These are phyloP conservation scores for Eupithecia exiguata DNA, from an alignment of 2,888 invertebrate species.

Conservation along the genomic window DNA sequence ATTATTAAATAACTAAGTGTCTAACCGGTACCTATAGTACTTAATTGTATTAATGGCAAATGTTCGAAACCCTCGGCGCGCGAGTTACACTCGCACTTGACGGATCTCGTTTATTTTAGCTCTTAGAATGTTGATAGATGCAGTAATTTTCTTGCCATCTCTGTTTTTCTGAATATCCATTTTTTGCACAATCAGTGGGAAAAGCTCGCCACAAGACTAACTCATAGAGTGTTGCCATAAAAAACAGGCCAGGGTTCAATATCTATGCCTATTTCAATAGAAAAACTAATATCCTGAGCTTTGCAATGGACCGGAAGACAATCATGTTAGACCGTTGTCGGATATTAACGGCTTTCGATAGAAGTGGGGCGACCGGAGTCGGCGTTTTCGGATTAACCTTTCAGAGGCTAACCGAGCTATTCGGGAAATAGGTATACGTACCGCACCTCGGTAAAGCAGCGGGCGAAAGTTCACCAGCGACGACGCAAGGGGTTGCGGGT, in stretches of 20 bases:
- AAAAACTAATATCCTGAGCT: constrained; percentile 21
- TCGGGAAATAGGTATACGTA: neutral
- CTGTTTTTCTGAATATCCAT: neutral
- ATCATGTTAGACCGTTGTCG: constrained; percentile 16
- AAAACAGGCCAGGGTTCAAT: neutral
- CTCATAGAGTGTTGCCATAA: neutral
- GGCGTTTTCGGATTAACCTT: neutral
- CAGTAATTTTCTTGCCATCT: neutral
- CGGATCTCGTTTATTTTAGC: too few species aligned
- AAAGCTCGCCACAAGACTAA: neutral
- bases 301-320: constrained; percentile 14
- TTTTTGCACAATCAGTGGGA: neutral
- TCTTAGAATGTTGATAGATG: neutral
- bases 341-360: constrained; percentile 17
- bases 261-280: neutral
- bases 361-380: neutral
- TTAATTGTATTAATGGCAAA: too few species aligned
- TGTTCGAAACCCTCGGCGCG: too few species aligned
- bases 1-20: too few species aligned
- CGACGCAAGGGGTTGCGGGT: neutral
- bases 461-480: neutral
- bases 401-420: neutral
- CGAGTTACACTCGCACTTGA: too few species aligned
- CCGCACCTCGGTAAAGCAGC: neutral
- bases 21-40: too few species aligned